Percentiles rank a stretch among this genome's conserved stretches.
These are phyloP conservation scores for Ericerus pela DNA, from an alignment of 1,140 invertebrate genomes.

Conservation along the genomic window DNA sequence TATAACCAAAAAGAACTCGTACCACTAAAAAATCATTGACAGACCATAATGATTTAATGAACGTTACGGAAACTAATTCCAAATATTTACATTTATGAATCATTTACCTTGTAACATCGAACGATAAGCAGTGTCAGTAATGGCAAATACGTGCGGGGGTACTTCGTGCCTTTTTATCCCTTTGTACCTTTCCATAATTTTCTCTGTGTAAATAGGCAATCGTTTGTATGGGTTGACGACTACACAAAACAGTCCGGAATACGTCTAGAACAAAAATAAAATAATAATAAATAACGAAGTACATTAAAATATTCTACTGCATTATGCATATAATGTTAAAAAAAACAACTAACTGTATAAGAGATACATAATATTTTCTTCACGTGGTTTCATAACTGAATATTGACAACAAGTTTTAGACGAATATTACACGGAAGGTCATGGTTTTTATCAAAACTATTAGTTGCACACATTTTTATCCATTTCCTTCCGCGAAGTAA, in stretches of 20 bases:
- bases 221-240: conserved; percentile 99
- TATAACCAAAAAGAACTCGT: no score
- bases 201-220: conserved; percentile 96
- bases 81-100: neutral
- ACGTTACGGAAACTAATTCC: neutral
- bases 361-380: no score
- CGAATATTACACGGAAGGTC: no score
- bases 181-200: conserved; percentile 98
- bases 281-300: neutral
- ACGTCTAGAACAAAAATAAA: conserved; percentile 62
- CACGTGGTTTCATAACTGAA: no score
- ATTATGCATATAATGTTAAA: no score
- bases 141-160: conserved; percentile 97
- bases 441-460: no score
- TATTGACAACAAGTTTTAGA: no score
- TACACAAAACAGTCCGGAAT: conserved; percentile 97
- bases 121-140: conserved; percentile 94
- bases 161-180: conserved; percentile 98
- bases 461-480: no score
- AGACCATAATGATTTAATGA: conserved; percentile 7
- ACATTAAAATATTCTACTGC: no score
- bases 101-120: conserved; percentile 95
- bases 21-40: neutral
- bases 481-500: no score
- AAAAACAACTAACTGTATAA: no score